Percentiles rank a stretch among this genome's conserved stretches.
Conservation (phyloP, 2,797 vertebrate species). For the Kryptopterus vitreolus region DNA sequence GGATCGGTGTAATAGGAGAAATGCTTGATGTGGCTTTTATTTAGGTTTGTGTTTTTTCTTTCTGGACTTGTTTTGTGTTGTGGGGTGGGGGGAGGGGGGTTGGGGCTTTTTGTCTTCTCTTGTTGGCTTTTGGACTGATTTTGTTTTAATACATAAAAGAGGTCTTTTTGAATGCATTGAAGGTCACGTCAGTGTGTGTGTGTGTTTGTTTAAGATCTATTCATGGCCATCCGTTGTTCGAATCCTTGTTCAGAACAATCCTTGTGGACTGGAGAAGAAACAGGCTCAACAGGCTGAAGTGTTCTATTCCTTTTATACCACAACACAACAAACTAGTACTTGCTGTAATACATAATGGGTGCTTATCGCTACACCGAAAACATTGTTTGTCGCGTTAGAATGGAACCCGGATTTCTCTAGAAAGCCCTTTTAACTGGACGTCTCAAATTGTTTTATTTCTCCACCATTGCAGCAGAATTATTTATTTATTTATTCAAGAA, state of each 20-base stretch:
- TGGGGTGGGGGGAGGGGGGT: background rate
- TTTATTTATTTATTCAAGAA: background rate
- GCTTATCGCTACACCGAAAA: no score
- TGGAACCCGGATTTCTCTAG: background rate
- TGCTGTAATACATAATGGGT: no score
- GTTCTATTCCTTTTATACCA: no score
- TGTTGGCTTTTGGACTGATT: background rate
- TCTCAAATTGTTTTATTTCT: background rate
- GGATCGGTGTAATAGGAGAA: slow-evolving; percentile 12
- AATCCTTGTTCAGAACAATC: background rate
- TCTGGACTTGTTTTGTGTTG: background rate
- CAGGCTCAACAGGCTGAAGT: no score
- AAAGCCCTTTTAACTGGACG: background rate
- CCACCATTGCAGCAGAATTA: background rate
- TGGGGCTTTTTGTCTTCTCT: no score
- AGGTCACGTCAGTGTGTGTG: background rate
- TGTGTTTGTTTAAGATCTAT: background rate
- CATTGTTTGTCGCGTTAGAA: background rate
- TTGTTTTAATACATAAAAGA: slow-evolving; percentile 14
- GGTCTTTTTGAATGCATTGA: no score
- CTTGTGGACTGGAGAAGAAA: background rate
- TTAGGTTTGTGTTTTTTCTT: slow-evolving; percentile 1
- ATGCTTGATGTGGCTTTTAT: background rate
- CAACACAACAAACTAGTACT: no score
- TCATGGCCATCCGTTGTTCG: background rate